phyloP scores from a whole-genome alignment of 1,140 invertebrate species.

The Propsilocerus akamusi region DNA sequence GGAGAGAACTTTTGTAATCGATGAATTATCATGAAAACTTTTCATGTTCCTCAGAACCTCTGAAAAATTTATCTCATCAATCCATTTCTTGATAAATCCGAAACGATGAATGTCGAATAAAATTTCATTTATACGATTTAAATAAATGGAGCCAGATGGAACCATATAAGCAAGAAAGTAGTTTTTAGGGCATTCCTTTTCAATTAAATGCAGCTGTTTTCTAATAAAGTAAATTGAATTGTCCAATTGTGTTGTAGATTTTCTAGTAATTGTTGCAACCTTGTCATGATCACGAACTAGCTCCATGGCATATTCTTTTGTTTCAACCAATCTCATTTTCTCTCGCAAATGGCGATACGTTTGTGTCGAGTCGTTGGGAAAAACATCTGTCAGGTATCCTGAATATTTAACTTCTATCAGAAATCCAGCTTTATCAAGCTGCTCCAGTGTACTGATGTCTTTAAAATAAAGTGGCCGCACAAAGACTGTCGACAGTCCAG shows the following conservation, averaged over 20 bases:
- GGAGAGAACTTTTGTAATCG: background rate
- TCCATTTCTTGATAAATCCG: constrained; percentile 17
- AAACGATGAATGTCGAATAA: constrained; percentile 13
- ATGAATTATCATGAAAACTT: background rate
- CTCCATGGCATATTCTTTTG: constrained; percentile 1
- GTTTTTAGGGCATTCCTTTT: too few species aligned
- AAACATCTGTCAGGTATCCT: constrained; percentile 20
- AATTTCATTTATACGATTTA: constrained; percentile 13
- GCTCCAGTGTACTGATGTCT: constrained; percentile 21
- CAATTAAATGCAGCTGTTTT: constrained; percentile 15
- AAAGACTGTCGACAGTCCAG: constrained; percentile 22
- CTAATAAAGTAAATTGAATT: constrained; percentile 9
- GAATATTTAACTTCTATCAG: constrained; percentile 19
- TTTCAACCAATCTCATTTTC: constrained; percentile 14
- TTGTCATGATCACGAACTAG: constrained; percentile 14
- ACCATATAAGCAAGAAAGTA: too few species aligned
- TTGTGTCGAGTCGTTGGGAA: constrained; percentile 14
- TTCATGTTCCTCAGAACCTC: constrained; percentile 10
- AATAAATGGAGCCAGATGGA: constrained; percentile 14
- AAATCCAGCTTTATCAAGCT: constrained; percentile 19
- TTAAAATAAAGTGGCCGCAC: constrained; percentile 24
- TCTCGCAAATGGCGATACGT: constrained; percentile 13
- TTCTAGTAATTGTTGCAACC: constrained; percentile 13
- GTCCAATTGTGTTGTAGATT: constrained; percentile 13
- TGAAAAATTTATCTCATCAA: constrained; percentile 13